phyloP scores from a whole-genome alignment of 2,888 invertebrate species.

The Plebejus melissa region DNA sequence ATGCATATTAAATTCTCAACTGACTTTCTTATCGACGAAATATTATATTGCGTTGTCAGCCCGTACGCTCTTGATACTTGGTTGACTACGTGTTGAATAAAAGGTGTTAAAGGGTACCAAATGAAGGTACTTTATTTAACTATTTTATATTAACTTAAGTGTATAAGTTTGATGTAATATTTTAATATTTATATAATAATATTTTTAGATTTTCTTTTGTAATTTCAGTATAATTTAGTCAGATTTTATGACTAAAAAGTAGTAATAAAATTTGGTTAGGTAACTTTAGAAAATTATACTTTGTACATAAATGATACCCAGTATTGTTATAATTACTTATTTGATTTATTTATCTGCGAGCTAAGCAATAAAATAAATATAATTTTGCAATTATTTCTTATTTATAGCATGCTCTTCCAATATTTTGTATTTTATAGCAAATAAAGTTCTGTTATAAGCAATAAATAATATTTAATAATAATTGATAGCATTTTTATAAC shows the following conservation, averaged over 20 bases:
- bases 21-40: slow-evolving; percentile 74
- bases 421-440: not conserved
- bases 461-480: not conserved
- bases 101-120: too few species aligned
- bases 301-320: not conserved
- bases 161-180: not conserved
- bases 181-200: not conserved
- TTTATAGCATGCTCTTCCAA: not conserved
- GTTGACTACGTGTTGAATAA: not conserved
- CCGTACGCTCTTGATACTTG: slow-evolving; percentile 51
- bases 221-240: not conserved
- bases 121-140: too few species aligned
- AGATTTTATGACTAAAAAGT: not conserved
- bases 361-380: not conserved
- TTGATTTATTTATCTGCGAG: slow-evolving; percentile 6
- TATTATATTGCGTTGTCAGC: slow-evolving; percentile 41
- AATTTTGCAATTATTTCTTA: not conserved
- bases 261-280: not conserved
- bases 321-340: not conserved
- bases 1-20: slow-evolving; percentile 71
- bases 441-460: not conserved
- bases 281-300: not conserved
- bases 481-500: not conserved
- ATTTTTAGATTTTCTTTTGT: not conserved
- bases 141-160: too few species aligned